Conservation (phyloP, 2,113 vertebrate species). For the Pedetes capensis region DNA sequence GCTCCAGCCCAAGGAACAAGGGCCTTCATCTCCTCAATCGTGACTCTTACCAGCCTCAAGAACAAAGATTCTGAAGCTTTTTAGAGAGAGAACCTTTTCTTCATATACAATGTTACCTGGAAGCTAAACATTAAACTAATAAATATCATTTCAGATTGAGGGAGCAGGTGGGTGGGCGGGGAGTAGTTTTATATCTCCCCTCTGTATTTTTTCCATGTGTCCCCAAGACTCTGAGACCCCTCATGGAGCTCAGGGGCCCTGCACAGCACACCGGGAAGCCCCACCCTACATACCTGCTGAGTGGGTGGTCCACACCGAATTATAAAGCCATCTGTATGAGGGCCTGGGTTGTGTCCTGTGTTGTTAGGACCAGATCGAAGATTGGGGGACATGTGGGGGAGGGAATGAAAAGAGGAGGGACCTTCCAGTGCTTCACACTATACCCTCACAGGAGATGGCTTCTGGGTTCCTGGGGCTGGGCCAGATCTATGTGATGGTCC, state of each 20-base stretch:
- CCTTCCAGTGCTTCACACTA: neutral
- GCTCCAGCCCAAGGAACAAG: neutral
- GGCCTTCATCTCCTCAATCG: neutral
- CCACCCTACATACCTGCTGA: neutral
- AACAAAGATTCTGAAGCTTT: neutral
- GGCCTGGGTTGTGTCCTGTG: neutral
- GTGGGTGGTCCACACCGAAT: neutral
- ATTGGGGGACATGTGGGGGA: neutral
- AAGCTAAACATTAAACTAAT: neutral
- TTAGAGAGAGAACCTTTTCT: neutral
- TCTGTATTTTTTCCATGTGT: neutral
- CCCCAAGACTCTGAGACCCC: neutral
- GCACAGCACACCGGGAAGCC: neutral
- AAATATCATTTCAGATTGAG: neutral
- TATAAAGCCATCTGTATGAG: fast-evolving
- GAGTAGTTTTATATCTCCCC: neutral
- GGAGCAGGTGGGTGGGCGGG: too few species aligned
- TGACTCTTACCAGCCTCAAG: neutral
- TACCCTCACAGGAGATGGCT: neutral
- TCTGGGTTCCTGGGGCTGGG: neutral
- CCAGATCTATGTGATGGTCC: neutral
- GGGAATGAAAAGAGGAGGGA: neutral
- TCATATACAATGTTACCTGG: neutral
- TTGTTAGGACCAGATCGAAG: neutral
- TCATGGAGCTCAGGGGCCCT: neutral